These are phyloP conservation scores for Microctonus aethiopoides DNA, from an alignment of 2,888 invertebrate genomes.

Conservation along the genomic window DNA sequence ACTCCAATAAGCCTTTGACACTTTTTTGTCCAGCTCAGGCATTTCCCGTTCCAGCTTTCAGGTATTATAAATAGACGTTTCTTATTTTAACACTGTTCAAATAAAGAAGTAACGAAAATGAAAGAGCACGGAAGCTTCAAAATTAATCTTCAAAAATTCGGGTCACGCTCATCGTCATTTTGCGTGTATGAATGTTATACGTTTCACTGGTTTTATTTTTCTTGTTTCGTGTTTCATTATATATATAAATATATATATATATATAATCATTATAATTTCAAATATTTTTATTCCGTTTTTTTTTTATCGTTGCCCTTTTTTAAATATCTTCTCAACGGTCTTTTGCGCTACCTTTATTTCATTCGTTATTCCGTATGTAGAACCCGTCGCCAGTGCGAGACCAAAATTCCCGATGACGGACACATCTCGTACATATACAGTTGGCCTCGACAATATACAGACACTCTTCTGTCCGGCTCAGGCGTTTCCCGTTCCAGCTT, in stretches of 20 bases:
- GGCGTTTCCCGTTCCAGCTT: constrained; percentile 69
- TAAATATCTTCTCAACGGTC: not conserved
- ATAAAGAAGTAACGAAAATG: not conserved
- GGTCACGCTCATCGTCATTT: constrained; percentile 8
- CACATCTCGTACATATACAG: constrained; percentile 59
- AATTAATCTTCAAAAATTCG: constrained; percentile 19
- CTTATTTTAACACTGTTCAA: not conserved
- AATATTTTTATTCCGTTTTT: constrained; percentile 4
- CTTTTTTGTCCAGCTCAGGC: constrained; percentile 82
- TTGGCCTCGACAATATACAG: constrained; percentile 60
- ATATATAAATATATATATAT: not conserved
- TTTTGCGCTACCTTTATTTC: constrained; percentile 7
- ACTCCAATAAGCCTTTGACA: constrained; percentile 66
- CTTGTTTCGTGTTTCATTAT: constrained; percentile 11
- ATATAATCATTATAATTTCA: no score
- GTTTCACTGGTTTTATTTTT: constrained; percentile 1
- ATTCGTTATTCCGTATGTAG: constrained; percentile 46
- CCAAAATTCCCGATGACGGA: constrained; percentile 62
- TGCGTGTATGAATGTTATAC: constrained; percentile 21
- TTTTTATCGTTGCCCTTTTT: constrained; percentile 3
- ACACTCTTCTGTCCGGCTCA: constrained; percentile 80
- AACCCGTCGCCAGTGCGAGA: constrained; percentile 66
- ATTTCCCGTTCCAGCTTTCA: constrained; percentile 79
- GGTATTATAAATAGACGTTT: constrained; percentile 67
- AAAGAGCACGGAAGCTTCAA: not conserved